Evolutionary conservation across 2,113 vertebrate species (phyloP).

Genomic region (Platanista minor): DNA sequence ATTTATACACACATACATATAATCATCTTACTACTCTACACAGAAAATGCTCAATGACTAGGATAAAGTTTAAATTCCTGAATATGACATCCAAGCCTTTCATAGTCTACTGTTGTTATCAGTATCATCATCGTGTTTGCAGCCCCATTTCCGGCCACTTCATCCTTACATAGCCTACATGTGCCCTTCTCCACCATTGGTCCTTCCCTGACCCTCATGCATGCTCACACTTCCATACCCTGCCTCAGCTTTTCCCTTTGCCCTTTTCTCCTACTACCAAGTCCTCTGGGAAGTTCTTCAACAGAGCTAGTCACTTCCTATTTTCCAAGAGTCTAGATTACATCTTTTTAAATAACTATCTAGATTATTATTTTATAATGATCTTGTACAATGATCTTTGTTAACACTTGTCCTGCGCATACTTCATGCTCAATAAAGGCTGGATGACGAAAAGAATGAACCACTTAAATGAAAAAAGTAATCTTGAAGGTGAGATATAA

Average conservation of each 20-base stretch:
- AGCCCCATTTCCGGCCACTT: neutral
- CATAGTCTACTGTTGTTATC: neutral
- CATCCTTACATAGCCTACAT: rapidly evolving
- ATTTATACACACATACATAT: neutral
- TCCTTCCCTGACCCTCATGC: neutral
- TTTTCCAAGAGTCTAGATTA: neutral
- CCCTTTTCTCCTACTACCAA: neutral
- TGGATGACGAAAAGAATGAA: neutral
- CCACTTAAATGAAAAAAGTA: neutral
- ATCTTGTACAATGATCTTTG: neutral
- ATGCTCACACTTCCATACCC: too few species aligned
- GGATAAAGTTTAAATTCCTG: neutral
- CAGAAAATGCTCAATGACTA: neutral
- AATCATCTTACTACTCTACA: neutral
- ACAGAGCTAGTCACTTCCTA: neutral
- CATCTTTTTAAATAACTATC: neutral
- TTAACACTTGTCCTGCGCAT: neutral
- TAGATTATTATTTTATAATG: neutral
- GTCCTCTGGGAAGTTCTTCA: neutral
- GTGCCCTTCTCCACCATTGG: neutral
- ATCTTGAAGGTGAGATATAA: neutral
- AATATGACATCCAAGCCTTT: neutral
- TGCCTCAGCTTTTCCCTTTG: neutral
- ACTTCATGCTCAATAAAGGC: neutral
- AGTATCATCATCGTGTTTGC: neutral